Evolutionary conservation across 2,797 vertebrate species (phyloP).

Genomic region (Valencia hispanica): DNA sequence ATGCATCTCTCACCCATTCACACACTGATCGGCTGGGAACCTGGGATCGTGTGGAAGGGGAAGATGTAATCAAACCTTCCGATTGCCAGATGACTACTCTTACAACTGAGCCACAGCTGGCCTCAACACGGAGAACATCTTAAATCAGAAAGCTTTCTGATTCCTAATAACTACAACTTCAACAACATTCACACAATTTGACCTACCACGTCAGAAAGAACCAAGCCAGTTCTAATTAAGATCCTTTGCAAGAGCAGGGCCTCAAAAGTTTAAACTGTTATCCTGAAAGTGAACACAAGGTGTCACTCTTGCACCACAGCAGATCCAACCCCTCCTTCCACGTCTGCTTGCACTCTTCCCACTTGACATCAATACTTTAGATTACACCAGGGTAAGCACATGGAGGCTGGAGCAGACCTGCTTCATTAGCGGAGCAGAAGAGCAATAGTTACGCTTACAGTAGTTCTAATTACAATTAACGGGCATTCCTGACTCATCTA

Average conservation of each 20-base stretch:
- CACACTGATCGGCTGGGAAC: not conserved
- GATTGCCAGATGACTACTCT: not conserved
- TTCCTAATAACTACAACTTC: not conserved
- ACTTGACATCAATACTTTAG: conserved; percentile 59
- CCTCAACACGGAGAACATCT: not conserved
- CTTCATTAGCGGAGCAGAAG: conserved; percentile 71
- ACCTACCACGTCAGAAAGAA: not conserved
- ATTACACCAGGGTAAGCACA: conserved; percentile 67
- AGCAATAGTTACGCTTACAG: conserved; percentile 67
- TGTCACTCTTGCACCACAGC: conserved; percentile 68
- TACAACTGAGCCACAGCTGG: not conserved
- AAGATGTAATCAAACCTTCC: not conserved
- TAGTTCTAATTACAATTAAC: conserved; percentile 76
- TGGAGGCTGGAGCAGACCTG: conserved; percentile 50
- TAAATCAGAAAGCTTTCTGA: not conserved
- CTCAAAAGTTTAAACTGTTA: conserved; percentile 15
- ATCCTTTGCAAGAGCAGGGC: not conserved
- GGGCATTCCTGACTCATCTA: conserved; percentile 53
- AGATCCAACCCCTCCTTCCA: not conserved
- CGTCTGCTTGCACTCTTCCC: conserved; percentile 8
- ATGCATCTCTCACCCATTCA: not conserved
- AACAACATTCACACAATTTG: not conserved
- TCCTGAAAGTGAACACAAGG: conserved; percentile 58
- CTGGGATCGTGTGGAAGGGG: not conserved
- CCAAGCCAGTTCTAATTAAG: not conserved